A percentile compares a stretch with the other conserved stretches of the same genome.
phyloP scores from a whole-genome alignment of 2,888 invertebrate genomes.

The Pseudoips prasinana region DNA sequence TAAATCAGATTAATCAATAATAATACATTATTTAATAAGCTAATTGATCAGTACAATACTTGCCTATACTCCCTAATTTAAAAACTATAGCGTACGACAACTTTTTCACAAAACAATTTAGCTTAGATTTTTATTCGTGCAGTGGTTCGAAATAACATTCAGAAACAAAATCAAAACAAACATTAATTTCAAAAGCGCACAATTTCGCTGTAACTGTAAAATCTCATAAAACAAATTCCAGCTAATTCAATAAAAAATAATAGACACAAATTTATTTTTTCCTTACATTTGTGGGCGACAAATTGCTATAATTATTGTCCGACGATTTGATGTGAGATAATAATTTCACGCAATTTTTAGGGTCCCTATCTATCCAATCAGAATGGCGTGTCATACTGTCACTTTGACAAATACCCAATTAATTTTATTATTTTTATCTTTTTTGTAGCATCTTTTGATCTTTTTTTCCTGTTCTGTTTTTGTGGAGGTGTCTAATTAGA shows the following conservation, averaged over 20 bases:
- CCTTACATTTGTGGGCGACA: constrained; percentile 47
- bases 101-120: too few relatives aligned
- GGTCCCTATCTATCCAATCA: constrained; percentile 56
- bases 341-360: constrained; percentile 54
- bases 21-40: too few relatives aligned
- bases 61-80: too few relatives aligned
- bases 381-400: constrained; percentile 51
- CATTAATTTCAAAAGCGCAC: too few relatives aligned
- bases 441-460: constrained; percentile 30
- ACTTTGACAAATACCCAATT: constrained; percentile 59
- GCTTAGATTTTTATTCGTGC: too few relatives aligned
- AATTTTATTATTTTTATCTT: constrained; percentile 45
- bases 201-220: too few relatives aligned
- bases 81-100: too few relatives aligned
- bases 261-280: constrained; percentile 24
- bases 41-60: too few relatives aligned
- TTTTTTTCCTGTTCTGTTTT: constrained; percentile 5
- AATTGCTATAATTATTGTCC: constrained; percentile 69
- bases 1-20: too few relatives aligned
- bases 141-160: too few relatives aligned
- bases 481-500: too few relatives aligned
- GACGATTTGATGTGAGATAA: constrained; percentile 45
- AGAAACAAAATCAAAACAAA: not conserved
- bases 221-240: not conserved
- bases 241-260: constrained; percentile 25